Percentiles rank a stretch among this genome's conserved stretches.
Conservation (phyloP, 2,113 vertebrate species). For the Planiliza haematocheilus region DNA sequence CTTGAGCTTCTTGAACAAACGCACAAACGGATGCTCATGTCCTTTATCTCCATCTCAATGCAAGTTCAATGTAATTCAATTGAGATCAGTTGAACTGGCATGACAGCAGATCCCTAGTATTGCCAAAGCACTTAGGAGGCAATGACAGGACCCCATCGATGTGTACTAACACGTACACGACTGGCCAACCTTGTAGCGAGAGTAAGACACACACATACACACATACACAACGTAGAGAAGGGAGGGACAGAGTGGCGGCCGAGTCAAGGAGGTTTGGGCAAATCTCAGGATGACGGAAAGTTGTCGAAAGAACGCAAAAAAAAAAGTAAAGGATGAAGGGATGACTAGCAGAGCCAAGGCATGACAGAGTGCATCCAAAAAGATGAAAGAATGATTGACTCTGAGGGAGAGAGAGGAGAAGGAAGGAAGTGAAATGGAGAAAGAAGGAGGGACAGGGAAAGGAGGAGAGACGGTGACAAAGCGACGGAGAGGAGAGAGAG, state of each 20-base stretch:
- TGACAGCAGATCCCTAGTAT: slow-evolving; percentile 83
- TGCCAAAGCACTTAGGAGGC: slow-evolving; percentile 84
- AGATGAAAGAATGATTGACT: slow-evolving; percentile 56
- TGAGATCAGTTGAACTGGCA: slow-evolving; percentile 83
- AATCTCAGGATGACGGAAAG: slow-evolving; percentile 39
- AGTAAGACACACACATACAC: slow-evolving; percentile 38
- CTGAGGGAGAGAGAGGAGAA: slow-evolving; percentile 25
- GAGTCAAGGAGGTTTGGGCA: slow-evolving; percentile 32
- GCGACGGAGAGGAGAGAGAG: slow-evolving; percentile 25
- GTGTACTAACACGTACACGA: slow-evolving; percentile 71
- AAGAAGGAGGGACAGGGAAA: slow-evolving; percentile 7
- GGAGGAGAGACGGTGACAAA: slow-evolving; percentile 17
- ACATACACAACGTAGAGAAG: slow-evolving; percentile 2
- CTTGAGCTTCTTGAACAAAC: slow-evolving; percentile 62
- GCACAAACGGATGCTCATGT: slow-evolving; percentile 64
- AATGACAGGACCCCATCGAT: slow-evolving; percentile 82
- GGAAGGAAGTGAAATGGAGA: slow-evolving; percentile 27
- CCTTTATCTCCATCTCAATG: slow-evolving; percentile 76
- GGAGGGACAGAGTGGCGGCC: slow-evolving; percentile 29
- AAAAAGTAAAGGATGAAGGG: slow-evolving; percentile 30
- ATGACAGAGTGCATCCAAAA: slow-evolving; percentile 56
- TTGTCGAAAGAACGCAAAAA: too few species aligned
- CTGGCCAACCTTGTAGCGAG: slow-evolving; percentile 50
- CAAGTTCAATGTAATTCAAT: slow-evolving; percentile 82
- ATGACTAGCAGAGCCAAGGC: slow-evolving; percentile 50